Base-by-base conservation (phyloP, 1,140 invertebrate species). In the Ostrea denselamellosa region DNA sequence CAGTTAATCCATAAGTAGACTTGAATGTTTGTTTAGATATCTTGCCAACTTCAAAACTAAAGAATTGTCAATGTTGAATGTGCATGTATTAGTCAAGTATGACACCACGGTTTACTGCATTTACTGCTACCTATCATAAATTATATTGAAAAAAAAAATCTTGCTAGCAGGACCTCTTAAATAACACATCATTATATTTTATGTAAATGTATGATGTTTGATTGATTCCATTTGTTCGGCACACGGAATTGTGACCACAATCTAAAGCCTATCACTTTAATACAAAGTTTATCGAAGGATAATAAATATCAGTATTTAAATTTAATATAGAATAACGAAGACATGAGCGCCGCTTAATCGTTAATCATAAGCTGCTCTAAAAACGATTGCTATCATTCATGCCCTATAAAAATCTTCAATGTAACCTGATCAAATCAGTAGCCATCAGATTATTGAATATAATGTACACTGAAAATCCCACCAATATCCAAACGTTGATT, bases 201-300 rank as follows among this genome's bases (percentile, higher is more conserved):
- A 62, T n/a, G n/a, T 28, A n/a, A n/a, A 10, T 77, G 25, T 77
- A 77, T 22, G 22, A 22, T 19, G 14, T 34, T 77, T 28, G 22
- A 28, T 77, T 14, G 68, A 34, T 34, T 34, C 22, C 14, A 34
- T 34, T 28, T 25, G 28, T 62, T 19, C 14, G 28, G 2, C 22
- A 62, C 19, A n/a, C n/a, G 28, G 8, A 77, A 34, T 77, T 77
- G 9, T 77, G 68, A 77, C 68, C 68, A 12, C 28, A 77, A 77
- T 77, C 25, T 25, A 77, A 34, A 77, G 25, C 12, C 68, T 77
- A 77, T 77, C 68, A 44, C 68, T 77, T 28, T 28, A 77, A 77
- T 77, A 22, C 68, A 28, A 14, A 28, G 68, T 12, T 62, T 62
- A 62, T 28, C 68, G 28, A 77, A 34, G 68, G 28, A 25, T 17